These are phyloP conservation scores for Anthopleura sola DNA, from an alignment of 64 coral and sea anemone genomes.

Conservation along the genomic window DNA sequence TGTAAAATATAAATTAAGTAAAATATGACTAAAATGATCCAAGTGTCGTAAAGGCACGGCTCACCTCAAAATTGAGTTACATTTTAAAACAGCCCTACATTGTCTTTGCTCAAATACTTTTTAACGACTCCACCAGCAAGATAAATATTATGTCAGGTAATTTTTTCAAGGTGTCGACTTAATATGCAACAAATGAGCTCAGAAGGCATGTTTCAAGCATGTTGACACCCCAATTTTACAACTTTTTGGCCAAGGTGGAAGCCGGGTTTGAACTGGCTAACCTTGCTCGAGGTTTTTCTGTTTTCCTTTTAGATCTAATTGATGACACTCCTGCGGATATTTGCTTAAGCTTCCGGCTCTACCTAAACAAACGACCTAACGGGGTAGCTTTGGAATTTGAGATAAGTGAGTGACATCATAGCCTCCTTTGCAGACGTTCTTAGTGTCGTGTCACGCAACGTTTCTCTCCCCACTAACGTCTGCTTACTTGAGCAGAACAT, in stretches of 20 bases:
- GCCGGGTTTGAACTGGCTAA: background rate
- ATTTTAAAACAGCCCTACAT: background rate
- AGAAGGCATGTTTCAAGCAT: background rate
- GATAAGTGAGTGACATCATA: background rate
- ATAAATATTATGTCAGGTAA: background rate
- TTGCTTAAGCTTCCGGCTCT: background rate
- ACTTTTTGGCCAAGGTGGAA: background rate
- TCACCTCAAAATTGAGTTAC: background rate
- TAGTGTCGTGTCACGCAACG: no score
- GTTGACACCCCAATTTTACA: slow-evolving; percentile 2
- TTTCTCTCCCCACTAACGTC: no score
- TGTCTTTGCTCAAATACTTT: background rate
- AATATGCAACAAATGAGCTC: background rate
- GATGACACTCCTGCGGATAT: background rate
- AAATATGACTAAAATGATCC: no score
- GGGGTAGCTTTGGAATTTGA: background rate
- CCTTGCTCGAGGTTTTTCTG: background rate
- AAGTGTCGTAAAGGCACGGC: background rate
- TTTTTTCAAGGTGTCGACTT: background rate
- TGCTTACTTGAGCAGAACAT: no score
- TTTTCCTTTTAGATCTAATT: background rate
- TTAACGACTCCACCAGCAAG: background rate
- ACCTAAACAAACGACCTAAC: background rate
- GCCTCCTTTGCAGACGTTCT: no score
- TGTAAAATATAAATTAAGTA: no score